These are phyloP conservation scores for Cyprinodon tularosa DNA, from an alignment of 2,113 vertebrate species.

Conservation along the genomic window DNA sequence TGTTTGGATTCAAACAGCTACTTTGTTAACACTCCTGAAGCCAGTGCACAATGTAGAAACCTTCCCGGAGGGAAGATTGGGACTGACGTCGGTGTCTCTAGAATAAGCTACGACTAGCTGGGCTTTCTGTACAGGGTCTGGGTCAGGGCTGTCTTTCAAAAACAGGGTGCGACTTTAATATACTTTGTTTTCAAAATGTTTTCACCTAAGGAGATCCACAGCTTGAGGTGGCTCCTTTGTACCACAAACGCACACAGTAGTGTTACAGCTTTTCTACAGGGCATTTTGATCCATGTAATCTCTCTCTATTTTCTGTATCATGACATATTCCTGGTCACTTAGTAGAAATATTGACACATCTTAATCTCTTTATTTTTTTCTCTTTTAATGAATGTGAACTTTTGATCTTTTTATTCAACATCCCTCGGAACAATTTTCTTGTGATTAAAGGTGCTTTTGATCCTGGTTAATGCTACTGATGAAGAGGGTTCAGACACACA, in stretches of 20 bases:
- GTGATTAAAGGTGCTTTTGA: conserved; percentile 54
- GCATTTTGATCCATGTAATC: conserved; percentile 57
- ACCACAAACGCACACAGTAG: conserved; percentile 39
- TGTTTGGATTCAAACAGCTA: conserved; percentile 20
- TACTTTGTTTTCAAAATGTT: conserved; percentile 53
- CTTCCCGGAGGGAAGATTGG: conserved; percentile 42
- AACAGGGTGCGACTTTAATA: conserved; percentile 77
- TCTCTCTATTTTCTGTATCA: conserved; percentile 21
- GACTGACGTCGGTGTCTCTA: conserved; percentile 62
- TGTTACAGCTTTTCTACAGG: conserved; percentile 68
- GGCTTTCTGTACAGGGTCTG: conserved; percentile 73
- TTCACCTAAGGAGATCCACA: conserved; percentile 27
- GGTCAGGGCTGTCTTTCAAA: conserved; percentile 58
- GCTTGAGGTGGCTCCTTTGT: conserved; percentile 26
- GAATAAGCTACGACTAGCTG: conserved; percentile 54
- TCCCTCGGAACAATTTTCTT: conserved; percentile 54
- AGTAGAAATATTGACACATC: conserved; percentile 34
- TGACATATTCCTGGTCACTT: conserved; percentile 31
- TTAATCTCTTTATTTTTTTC: neutral
- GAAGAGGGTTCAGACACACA: conserved; percentile 28
- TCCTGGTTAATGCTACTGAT: conserved; percentile 25
- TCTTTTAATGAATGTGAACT: conserved; percentile 63
- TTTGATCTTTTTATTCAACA: conserved; percentile 42
- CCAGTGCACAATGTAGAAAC: conserved; percentile 35
- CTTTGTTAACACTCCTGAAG: conserved; percentile 58